Conservation (phyloP, 2,113 vertebrate species). For the Hippocampus mohnikei region DNA sequence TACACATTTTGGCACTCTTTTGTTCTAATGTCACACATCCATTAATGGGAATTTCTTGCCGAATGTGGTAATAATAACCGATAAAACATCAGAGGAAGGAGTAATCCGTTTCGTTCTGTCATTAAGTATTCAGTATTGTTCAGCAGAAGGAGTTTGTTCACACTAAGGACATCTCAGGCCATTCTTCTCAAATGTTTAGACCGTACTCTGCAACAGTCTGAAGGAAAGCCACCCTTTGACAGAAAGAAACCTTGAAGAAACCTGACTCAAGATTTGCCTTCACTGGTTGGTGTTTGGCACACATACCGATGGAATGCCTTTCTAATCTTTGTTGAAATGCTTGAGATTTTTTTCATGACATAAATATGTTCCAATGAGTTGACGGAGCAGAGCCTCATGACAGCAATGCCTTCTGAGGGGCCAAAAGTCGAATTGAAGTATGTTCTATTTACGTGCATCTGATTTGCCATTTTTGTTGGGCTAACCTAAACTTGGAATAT, state of each 20-base stretch:
- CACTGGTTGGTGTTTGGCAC: not conserved
- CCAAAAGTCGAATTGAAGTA: not conserved
- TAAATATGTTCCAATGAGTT: not conserved
- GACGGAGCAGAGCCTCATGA: not conserved
- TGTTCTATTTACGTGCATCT: not conserved
- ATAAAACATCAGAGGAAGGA: conserved; percentile 17
- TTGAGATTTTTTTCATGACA: not conserved
- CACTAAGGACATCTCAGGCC: not conserved
- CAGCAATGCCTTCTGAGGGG: not conserved
- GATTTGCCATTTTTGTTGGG: not conserved
- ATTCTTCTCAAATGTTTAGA: not conserved
- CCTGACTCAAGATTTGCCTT: not conserved
- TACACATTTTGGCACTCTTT: conserved; percentile 30
- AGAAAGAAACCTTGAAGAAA: not conserved
- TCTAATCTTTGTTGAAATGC: not conserved
- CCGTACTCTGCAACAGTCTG: not conserved
- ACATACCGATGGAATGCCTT: not conserved
- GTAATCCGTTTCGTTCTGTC: conserved; percentile 41
- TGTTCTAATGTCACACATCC: conserved; percentile 25
- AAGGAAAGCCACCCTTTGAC: not conserved
- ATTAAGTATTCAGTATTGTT: conserved; percentile 15
- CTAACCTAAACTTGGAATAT: no score
- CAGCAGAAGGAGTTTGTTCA: not conserved
- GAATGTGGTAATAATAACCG: conserved; percentile 43
- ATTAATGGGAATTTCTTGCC: conserved; percentile 28